Percentiles rank a stretch among this genome's conserved stretches.
phyloP scores from a whole-genome alignment of 2,797 vertebrate species.

The Pangasius krempfi region DNA sequence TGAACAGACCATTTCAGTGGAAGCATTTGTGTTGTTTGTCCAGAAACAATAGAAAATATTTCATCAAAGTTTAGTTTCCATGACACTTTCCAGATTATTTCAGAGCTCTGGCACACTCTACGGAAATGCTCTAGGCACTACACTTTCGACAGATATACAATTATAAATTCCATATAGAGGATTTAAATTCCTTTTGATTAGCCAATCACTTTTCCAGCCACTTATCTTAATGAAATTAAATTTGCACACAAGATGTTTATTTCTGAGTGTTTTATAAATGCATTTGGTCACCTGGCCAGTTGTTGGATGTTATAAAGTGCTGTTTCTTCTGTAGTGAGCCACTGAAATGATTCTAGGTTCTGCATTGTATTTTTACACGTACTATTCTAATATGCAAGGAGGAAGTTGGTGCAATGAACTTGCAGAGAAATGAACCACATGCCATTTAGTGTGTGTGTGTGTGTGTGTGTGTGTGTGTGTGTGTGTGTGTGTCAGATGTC shows the following conservation, averaged over 20 bases:
- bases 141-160: not conserved
- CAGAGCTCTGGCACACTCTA: too few species aligned
- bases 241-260: not conserved
- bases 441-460: too few species aligned
- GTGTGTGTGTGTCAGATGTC: not conserved
- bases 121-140: not conserved
- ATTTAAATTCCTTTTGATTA: not conserved
- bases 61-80: slow-evolving; percentile 8
- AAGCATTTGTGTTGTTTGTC: not conserved
- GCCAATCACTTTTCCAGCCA: not conserved
- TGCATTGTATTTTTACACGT: slow-evolving; percentile 11
- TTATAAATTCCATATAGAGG: not conserved
- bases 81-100: not conserved
- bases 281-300: not conserved
- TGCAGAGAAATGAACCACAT: not conserved
- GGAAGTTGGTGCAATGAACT: not conserved
- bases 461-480: not conserved
- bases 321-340: not conserved
- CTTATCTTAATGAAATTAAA: not conserved
- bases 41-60: slow-evolving; percentile 21
- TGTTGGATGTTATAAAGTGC: not conserved
- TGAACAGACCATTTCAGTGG: not conserved
- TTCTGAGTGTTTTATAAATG: not conserved
- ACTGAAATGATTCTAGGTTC: not conserved
- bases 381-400: not conserved